Percentiles rank a stretch among this genome's conserved stretches.
phyloP scores from a whole-genome alignment of 2,888 invertebrate genomes.

The Euplexia lucipara region DNA sequence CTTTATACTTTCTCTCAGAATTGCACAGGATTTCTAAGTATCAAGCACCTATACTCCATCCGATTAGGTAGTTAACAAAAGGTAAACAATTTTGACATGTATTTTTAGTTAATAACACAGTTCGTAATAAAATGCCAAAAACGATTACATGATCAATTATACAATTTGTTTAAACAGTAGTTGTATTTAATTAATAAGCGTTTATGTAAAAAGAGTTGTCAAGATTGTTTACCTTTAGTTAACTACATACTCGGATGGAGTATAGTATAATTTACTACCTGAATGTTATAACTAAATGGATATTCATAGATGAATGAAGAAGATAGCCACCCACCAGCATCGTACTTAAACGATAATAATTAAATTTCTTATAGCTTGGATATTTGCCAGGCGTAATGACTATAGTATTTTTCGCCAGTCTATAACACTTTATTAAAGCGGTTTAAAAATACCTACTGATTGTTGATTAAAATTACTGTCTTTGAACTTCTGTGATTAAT shows the following conservation, averaged over 20 bases:
- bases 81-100: too few species aligned
- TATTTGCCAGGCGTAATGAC: neutral
- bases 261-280: neutral
- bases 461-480: neutral
- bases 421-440: neutral
- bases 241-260: too few species aligned
- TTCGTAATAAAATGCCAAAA: too few species aligned
- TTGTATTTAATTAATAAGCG: too few species aligned
- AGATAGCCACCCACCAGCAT: neutral
- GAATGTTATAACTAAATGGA: neutral
- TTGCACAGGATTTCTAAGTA: conserved; percentile 13
- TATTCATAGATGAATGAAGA: neutral
- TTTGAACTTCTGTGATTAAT: neutral
- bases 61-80: too few species aligned
- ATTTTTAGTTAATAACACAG: too few species aligned
- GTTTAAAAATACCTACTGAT: neutral
- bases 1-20: conserved; percentile 32
- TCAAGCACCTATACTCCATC: neutral
- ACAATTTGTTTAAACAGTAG: too few species aligned
- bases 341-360: neutral
- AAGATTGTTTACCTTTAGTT: too few species aligned
- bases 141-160: too few species aligned
- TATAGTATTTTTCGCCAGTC: neutral
- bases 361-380: neutral
- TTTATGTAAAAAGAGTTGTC: too few species aligned